Evolutionary conservation across 2,113 vertebrate genomes (phyloP).

Genomic region (Syngnathus scovelli): DNA sequence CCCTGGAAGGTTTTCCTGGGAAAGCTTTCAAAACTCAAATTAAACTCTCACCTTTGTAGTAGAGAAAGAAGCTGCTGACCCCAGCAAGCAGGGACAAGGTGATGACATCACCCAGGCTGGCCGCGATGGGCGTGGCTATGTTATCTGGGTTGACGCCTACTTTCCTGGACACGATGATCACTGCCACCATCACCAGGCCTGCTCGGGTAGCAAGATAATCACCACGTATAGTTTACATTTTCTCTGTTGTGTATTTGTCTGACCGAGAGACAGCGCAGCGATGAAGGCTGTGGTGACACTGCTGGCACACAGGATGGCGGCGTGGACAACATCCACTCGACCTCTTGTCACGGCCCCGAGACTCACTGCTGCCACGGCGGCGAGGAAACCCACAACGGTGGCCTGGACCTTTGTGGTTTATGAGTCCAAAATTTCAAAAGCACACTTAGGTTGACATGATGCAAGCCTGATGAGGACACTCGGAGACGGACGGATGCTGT

Average conservation of each 20-base stretch:
- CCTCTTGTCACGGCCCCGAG: slow-evolving; percentile 80
- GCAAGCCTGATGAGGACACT: too few species aligned
- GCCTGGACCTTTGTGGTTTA: slow-evolving; percentile 80
- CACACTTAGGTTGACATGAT: not conserved
- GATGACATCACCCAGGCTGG: slow-evolving; percentile 91
- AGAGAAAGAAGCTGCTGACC: slow-evolving; percentile 82
- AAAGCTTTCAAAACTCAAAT: not conserved
- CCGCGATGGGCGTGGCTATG: slow-evolving; percentile 93
- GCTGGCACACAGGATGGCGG: slow-evolving; percentile 85
- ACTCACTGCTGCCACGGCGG: slow-evolving; percentile 80
- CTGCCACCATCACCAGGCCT: slow-evolving; percentile 90
- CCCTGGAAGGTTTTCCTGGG: not conserved
- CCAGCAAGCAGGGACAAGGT: slow-evolving; percentile 86
- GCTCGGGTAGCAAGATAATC: not conserved
- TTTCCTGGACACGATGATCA: slow-evolving; percentile 85
- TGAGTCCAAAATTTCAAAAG: too few species aligned
- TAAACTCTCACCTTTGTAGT: slow-evolving; percentile 75
- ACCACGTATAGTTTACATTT: not conserved
- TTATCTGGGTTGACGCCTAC: slow-evolving; percentile 96
- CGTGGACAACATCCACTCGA: slow-evolving; percentile 78
- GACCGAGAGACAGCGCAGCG: slow-evolving; percentile 84
- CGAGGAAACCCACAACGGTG: slow-evolving; percentile 89
- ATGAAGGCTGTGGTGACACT: slow-evolving; percentile 87
- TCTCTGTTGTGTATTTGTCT: slow-evolving; percentile 13
- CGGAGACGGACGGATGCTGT: too few species aligned